A percentile compares a stretch with the other conserved stretches of the same genome.
Evolutionary conservation across 2,113 vertebrate species (phyloP).

Genomic region (Scalopus aquaticus): DNA sequence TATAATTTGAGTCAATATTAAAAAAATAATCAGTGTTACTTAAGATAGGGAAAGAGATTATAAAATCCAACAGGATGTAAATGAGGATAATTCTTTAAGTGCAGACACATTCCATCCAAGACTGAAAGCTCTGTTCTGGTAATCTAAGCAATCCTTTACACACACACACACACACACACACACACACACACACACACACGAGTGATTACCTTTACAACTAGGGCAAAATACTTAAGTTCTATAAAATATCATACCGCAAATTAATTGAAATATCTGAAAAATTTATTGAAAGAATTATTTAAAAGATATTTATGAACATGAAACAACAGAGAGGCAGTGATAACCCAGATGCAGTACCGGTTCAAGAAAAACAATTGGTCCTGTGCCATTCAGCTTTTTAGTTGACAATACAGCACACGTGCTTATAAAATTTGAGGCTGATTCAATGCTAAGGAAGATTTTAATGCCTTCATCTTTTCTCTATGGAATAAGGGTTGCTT

Average conservation of each 20-base stretch:
- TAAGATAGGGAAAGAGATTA: neutral
- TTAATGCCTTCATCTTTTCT: neutral
- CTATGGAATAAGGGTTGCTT: neutral
- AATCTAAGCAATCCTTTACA: neutral
- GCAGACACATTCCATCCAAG: neutral
- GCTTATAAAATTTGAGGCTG: neutral
- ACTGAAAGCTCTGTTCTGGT: neutral
- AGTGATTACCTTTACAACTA: neutral
- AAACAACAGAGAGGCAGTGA: neutral
- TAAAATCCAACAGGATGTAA: neutral
- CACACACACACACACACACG: neutral
- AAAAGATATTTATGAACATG: neutral
- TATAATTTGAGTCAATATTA: neutral
- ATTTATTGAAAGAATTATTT: neutral
- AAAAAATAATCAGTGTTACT: neutral
- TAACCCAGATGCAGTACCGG: neutral
- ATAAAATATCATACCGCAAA: neutral
- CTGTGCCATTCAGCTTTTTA: neutral
- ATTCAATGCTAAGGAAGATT: neutral
- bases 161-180: neutral
- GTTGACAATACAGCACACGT: neutral
- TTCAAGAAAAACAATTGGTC: neutral
- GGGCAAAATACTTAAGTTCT: neutral
- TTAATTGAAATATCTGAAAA: neutral
- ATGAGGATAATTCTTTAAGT: neutral